Conservation (phyloP, 2,797 vertebrate genomes). For the Dallia pectoralis region DNA sequence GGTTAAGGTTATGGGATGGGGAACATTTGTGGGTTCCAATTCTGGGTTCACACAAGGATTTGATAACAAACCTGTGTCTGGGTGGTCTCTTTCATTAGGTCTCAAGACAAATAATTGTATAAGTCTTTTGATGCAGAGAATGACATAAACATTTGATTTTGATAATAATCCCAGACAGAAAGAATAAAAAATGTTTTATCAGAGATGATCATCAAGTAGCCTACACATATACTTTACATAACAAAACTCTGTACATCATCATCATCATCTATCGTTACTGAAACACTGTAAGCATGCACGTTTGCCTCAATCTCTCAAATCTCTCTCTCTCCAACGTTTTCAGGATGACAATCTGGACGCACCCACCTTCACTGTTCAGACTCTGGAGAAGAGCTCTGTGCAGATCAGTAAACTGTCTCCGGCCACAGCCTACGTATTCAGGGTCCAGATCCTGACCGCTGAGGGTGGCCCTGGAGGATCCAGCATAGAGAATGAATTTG, state of each 20-base stretch:
- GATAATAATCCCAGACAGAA: neutral
- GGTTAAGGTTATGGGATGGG: too few species aligned
- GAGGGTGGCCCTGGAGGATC: slow-evolving; percentile 75
- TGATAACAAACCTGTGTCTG: too few species aligned
- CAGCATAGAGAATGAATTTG: slow-evolving; percentile 87
- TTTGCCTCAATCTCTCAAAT: neutral
- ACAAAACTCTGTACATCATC: neutral
- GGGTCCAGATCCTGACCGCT: slow-evolving; percentile 81
- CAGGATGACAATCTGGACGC: slow-evolving; percentile 72
- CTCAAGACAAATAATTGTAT: neutral
- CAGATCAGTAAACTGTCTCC: slow-evolving; percentile 80
- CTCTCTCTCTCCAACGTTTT: neutral
- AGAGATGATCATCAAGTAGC: neutral
- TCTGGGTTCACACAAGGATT: too few species aligned
- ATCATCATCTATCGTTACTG: neutral
- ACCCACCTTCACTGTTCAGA: slow-evolving; percentile 85
- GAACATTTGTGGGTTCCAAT: too few species aligned
- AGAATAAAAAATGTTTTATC: neutral
- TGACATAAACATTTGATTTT: neutral
- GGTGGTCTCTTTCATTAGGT: too few species aligned
- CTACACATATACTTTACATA: neutral
- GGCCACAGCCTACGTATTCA: slow-evolving; percentile 84
- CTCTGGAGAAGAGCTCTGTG: slow-evolving; percentile 81
- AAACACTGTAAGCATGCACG: neutral
- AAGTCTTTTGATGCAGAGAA: neutral